A percentile compares a stretch with the other conserved stretches of the same genome.
Conservation (phyloP, 2,113 vertebrate species). For the Datnioides undecimradiatus region DNA sequence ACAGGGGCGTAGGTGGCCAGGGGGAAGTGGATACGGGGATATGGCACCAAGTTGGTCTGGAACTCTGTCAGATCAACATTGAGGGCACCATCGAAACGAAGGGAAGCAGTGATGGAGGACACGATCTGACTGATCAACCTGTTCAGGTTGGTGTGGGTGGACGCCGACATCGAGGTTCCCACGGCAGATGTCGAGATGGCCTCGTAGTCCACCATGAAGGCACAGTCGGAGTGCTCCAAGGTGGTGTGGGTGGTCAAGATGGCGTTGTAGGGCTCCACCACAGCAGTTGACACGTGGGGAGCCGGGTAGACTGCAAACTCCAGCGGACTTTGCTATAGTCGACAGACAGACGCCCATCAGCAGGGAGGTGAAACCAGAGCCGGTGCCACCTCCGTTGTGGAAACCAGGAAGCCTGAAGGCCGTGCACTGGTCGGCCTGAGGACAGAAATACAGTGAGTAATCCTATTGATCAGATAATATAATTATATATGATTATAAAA, state of each 20-base stretch:
- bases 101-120: slow-evolving; percentile 83
- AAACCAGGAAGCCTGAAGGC: slow-evolving; percentile 69
- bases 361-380: slow-evolving; percentile 88
- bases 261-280: slow-evolving; percentile 92
- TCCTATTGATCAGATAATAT: too few relatives aligned
- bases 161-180: slow-evolving; percentile 85
- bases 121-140: slow-evolving; percentile 80
- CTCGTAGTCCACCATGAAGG: slow-evolving; percentile 90
- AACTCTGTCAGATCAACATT: slow-evolving; percentile 92
- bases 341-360: slow-evolving; percentile 95
- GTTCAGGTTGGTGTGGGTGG: slow-evolving; percentile 87
- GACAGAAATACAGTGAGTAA: neutral
- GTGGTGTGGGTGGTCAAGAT: slow-evolving; percentile 87
- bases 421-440: slow-evolving; percentile 76
- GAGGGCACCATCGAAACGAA: slow-evolving; percentile 89
- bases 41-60: slow-evolving; percentile 84
- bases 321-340: slow-evolving; percentile 91
- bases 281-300: slow-evolving; percentile 88
- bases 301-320: slow-evolving; percentile 88
- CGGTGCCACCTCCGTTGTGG: slow-evolving; percentile 65
- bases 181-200: slow-evolving; percentile 89
- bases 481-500: too few relatives aligned
- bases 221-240: slow-evolving; percentile 89
- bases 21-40: slow-evolving; percentile 82
- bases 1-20: slow-evolving; percentile 84